A percentile compares a stretch with the other conserved stretches of the same genome.
These are phyloP conservation scores for Rhodophaea formosa DNA, from an alignment of 2,888 invertebrate species.

Conservation along the genomic window DNA sequence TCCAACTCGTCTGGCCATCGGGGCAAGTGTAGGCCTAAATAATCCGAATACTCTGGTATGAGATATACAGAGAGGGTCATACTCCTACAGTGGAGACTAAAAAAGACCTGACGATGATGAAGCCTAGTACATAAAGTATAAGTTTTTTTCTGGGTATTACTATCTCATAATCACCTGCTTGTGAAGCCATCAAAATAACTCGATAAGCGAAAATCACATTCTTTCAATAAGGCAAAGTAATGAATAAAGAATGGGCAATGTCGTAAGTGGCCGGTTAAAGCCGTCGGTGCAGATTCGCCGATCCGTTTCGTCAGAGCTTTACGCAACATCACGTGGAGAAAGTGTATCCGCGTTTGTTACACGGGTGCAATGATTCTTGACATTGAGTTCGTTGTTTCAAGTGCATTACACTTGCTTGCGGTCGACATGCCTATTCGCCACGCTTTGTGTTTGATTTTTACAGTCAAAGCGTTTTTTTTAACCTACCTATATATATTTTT, in stretches of 20 bases:
- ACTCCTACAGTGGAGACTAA: too few relatives aligned
- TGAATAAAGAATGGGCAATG: constrained; percentile 4
- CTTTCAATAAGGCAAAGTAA: neutral
- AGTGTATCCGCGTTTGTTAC: constrained; percentile 16
- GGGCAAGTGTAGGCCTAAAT: too few relatives aligned
- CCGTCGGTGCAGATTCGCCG: constrained; percentile 5
- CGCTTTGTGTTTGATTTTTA: too few relatives aligned
- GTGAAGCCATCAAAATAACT: neutral
- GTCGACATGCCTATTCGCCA: too few relatives aligned
- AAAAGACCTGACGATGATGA: too few relatives aligned
- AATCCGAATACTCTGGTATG: too few relatives aligned
- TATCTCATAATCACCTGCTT: neutral
- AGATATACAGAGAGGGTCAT: too few relatives aligned
- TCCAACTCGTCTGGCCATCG: too few relatives aligned
- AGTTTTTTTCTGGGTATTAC: too few relatives aligned
- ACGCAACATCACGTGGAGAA: constrained; percentile 9
- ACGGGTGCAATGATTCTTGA: constrained; percentile 13
- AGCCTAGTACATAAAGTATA: too few relatives aligned
- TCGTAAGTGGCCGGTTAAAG: constrained; percentile 10
- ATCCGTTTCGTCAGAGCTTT: constrained; percentile 11
- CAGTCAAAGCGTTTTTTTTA: too few relatives aligned
- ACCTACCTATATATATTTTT: too few relatives aligned
- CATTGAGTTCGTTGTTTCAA: constrained; percentile 15
- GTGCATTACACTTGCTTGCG: constrained; percentile 4
- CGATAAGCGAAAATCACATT: neutral